A percentile compares a stretch with the other conserved stretches of the same genome.
These are phyloP conservation scores for Oncorhynchus mykiss DNA, from an alignment of 2,113 vertebrate species.

Conservation along the genomic window DNA sequence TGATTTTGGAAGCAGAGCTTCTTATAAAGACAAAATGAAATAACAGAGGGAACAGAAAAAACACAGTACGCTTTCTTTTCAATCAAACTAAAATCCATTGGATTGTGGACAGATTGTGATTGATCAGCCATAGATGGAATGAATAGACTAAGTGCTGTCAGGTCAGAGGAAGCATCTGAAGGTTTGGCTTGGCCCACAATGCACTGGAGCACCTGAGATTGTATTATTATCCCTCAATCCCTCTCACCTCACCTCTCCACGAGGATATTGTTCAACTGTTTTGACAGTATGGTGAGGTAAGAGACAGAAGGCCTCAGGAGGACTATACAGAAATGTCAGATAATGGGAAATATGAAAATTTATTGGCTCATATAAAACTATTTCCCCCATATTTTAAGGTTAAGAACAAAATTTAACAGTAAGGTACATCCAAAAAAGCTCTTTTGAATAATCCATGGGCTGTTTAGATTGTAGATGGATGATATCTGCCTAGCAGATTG, in stretches of 20 bases:
- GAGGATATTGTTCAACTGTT: not conserved
- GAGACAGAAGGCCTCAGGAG: not conserved
- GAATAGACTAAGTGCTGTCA: not conserved
- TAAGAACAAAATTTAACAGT: not conserved
- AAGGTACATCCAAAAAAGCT: not conserved
- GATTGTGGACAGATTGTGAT: not conserved
- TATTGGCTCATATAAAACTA: not conserved
- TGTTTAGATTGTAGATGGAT: not conserved
- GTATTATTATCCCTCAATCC: not conserved
- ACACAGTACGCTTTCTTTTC: too few species aligned
- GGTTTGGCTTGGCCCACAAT: too few species aligned
- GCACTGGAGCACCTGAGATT: not conserved
- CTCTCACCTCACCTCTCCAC: not conserved
- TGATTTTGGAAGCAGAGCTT: too few species aligned
- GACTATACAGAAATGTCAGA: conserved; percentile 9
- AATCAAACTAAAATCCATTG: not conserved
- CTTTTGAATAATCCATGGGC: not conserved
- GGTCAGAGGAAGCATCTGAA: too few species aligned
- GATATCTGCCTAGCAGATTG: conserved; percentile 4
- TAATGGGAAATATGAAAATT: not conserved
- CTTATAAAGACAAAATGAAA: too few species aligned
- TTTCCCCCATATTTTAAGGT: not conserved
- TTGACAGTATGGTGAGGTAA: too few species aligned
- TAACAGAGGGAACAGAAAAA: too few species aligned
- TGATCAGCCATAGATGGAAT: not conserved